A percentile compares a stretch with the other conserved stretches of the same genome.
phyloP scores from a whole-genome alignment of 1,140 invertebrate genomes.

The Pseudomyrmex gracilis region DNA sequence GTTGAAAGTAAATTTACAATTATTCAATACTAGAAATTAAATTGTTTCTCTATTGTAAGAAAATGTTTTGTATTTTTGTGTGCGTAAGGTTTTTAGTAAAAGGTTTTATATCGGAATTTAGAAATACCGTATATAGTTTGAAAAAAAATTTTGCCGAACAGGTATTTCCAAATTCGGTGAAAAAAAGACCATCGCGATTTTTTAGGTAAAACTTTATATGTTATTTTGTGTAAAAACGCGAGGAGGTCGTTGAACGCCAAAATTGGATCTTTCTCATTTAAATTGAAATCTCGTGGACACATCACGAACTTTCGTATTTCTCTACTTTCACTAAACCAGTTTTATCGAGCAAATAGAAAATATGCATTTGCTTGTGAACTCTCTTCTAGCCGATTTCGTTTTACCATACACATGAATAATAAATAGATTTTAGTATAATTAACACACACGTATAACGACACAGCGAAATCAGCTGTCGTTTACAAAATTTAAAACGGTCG shows the following conservation, averaged over 20 bases:
- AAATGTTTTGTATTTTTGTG: too few relatives aligned
- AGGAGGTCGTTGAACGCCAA: constrained; percentile 8
- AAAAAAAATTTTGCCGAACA: background rate
- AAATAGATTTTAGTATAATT: constrained; percentile 43
- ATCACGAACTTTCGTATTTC: constrained; percentile 41
- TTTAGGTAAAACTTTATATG: background rate
- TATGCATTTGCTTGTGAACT: constrained; percentile 8
- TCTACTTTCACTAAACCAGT: constrained; percentile 62
- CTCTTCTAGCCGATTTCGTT: background rate
- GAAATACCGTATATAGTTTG: too few relatives aligned
- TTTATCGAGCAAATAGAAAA: constrained; percentile 29
- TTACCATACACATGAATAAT: constrained; percentile 35
- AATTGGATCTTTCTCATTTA: constrained; percentile 17
- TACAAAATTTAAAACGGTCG: background rate
- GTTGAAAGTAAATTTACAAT: background rate
- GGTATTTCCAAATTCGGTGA: background rate
- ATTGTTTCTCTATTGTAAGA: background rate
- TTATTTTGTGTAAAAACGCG: background rate
- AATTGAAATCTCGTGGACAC: background rate
- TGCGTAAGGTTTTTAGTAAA: too few relatives aligned
- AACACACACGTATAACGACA: background rate
- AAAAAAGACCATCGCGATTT: background rate
- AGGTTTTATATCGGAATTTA: too few relatives aligned
- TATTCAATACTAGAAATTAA: constrained; percentile 13
- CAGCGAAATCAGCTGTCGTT: background rate